Evolutionary conservation across 1,140 invertebrate species (phyloP).

Genomic region (Drosophila burlai): DNA sequence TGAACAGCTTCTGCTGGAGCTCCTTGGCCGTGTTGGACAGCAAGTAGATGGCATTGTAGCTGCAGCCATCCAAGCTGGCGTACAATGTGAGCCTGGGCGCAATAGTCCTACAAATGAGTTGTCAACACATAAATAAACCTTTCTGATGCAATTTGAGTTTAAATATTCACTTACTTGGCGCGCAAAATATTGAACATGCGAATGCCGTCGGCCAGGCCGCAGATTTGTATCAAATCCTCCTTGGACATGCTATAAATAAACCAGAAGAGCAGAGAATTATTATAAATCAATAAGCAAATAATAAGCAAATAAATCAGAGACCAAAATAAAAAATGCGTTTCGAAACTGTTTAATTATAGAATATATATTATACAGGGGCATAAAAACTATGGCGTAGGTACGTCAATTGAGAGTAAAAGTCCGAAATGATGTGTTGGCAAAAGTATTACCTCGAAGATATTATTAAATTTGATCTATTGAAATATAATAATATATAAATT

Average conservation of each 20-base stretch:
- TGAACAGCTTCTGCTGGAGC: conserved; percentile 88
- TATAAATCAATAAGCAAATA: not conserved
- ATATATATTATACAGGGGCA: not conserved
- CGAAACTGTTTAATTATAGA: conserved; percentile 3
- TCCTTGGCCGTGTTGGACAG: conserved; percentile 89
- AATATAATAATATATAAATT: not conserved
- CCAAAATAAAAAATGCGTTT: not conserved
- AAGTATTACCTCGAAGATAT: not conserved
- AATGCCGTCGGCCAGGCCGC: conserved; percentile 95
- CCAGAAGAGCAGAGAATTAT: not conserved
- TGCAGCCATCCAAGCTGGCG: conserved; percentile 89
- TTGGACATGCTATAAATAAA: conserved; percentile 89
- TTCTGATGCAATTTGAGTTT: not conserved
- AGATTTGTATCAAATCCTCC: conserved; percentile 97
- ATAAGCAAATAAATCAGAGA: conserved; percentile 7
- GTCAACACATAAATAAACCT: not conserved
- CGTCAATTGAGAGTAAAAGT: not conserved
- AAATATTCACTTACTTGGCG: conserved; percentile 87
- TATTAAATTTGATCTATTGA: not conserved
- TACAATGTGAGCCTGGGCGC: conserved; percentile 92
- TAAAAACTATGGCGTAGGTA: not conserved
- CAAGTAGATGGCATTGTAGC: conserved; percentile 93
- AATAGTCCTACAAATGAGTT: conserved; percentile 87
- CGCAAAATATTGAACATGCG: conserved; percentile 96
- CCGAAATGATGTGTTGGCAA: not conserved